Evolutionary conservation across 2,888 invertebrate species (phyloP).

Genomic region (Trissolcus brochymenae): DNA sequence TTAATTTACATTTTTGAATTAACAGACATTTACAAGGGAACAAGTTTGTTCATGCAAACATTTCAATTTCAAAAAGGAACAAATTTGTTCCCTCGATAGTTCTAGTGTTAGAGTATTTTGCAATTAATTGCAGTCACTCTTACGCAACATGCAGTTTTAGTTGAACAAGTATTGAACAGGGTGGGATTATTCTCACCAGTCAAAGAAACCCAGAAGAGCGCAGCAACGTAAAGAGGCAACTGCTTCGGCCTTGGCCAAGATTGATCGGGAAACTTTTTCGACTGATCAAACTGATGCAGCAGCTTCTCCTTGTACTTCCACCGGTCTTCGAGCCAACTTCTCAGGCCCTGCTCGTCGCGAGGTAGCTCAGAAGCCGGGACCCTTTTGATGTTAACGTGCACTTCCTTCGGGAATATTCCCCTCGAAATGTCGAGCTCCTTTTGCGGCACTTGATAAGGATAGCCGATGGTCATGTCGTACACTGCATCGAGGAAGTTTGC

Average conservation of each 20-base stretch:
- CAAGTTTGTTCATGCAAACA: no score
- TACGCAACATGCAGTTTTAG: no score
- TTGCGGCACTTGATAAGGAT: conserved; percentile 86
- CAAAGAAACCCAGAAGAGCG: conserved; percentile 82
- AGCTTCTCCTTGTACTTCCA: conserved; percentile 83
- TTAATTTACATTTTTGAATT: no score
- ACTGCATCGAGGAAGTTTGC: conserved; percentile 83
- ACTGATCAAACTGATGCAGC: conserved; percentile 80
- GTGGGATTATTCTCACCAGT: conserved; percentile 60
- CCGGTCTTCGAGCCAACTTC: conserved; percentile 81
- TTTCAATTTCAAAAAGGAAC: no score
- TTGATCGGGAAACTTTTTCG: conserved; percentile 77
- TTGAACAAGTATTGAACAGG: no score
- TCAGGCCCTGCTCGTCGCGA: conserved; percentile 78
- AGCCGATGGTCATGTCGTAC: conserved; percentile 92
- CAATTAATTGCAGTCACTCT: no score
- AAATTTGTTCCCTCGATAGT: no score
- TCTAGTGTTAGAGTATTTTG: no score
- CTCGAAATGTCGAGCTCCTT: conserved; percentile 84
- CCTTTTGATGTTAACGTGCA: conserved; percentile 86
- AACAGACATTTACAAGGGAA: no score
- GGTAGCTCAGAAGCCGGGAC: conserved; percentile 81
- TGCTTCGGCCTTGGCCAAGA: conserved; percentile 71
- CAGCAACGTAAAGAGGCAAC: conserved; percentile 78
- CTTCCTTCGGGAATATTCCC: conserved; percentile 85